Base-by-base conservation (phyloP, 2,888 invertebrate genomes). In the Zygogramma bicolorata region DNA sequence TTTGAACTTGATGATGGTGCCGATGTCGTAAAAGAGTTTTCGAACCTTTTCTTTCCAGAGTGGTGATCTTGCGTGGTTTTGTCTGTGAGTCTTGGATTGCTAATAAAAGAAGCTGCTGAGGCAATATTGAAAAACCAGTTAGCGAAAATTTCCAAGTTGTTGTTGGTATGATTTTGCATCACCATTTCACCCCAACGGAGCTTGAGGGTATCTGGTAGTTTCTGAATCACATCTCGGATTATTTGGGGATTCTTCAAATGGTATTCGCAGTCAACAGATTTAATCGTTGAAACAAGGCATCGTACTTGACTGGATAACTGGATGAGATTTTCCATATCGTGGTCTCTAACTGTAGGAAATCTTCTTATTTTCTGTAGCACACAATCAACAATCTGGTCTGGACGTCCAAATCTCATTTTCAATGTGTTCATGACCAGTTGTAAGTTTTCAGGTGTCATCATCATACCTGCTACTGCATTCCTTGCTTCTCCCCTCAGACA, bases 381-480 rank as follows among this genome's bases (percentile, higher is more conserved):
- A 7, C 13, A 25, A 8, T 25, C 59, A 13, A 59, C 31, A 29
- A 59, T 59, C 29, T 59, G 29, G 2, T 59, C 31, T 59, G 59
- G 29, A 7, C 59, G 2, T 59, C 59, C 59, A 31, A 59, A 59
- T 59, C 59, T 59, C 29, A 59, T 59, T 15, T 59, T 59, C 59
- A 59, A 8, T 3, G 59, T 31, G n/a, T 59, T 31, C 27, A 59
- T 59, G 13, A 59, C 59, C 25, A 25, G 29, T 7, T 59, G 15
- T 18, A 59, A 59, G 18, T 59, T 59, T 29, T 29, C 59, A 59
- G 59, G 59, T 31, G 29, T 59, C 59, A 59, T 59, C 59, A 59
- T 13, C 29, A n/a, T 34, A 59, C 34, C 46, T 46, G 46, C 46
- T 5, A 46, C 46, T 46, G 46, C 46, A 20, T 20, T 3, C 6